Evolutionary conservation across 2,797 vertebrate genomes (phyloP), one percentile per base, ranked within the genome.

Genomic region (Falco novaeseelandiae): DNA sequence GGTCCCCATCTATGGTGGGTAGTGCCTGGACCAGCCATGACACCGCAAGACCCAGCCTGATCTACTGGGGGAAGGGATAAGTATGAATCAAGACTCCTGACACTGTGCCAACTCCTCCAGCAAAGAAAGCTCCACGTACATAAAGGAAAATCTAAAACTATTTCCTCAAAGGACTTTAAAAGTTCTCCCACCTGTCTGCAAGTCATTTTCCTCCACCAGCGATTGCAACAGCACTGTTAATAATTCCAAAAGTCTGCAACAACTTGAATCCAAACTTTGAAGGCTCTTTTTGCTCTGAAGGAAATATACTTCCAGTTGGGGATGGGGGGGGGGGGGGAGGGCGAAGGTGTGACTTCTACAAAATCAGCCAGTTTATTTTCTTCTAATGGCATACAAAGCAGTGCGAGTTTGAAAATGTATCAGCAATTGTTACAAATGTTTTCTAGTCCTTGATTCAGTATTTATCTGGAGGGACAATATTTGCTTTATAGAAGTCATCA

Each of bases 201-300:
- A 86, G 72, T 59, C 0, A 0, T 51, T 79, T 72, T 69, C 49
- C 61, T 76, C 36, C 62, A 71, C 51, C 69, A 52, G 18, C 17
- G 61, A 74, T 17, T 48, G 15, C 7, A 89, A 61, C n/a, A 74
- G 61, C 44, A 76, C 58, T 2, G 1, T 87, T 91, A 81, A 78
- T 89, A 95, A 94, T 91, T 94, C 82, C 71, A 30, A 32, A 83
- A 93, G 42, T 36, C 66, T 79, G n/a, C 27, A 38, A 44, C 48
- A 76, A 70, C 78, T 86, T 22, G 22, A 88, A 91, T 59, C 27
- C 69, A 89, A 91, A 95, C 79, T 93, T 85, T 94, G 90, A 94
- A 94, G 92, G 19, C 0, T 8, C 30, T 74, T 74, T 84, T 96
- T 85, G 46, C 57, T 83, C 83, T 34, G 19, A 57, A 93, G 29